These are phyloP conservation scores for Myiothlypis coronata DNA, from an alignment of 2,797 vertebrate genomes.

Conservation along the genomic window DNA sequence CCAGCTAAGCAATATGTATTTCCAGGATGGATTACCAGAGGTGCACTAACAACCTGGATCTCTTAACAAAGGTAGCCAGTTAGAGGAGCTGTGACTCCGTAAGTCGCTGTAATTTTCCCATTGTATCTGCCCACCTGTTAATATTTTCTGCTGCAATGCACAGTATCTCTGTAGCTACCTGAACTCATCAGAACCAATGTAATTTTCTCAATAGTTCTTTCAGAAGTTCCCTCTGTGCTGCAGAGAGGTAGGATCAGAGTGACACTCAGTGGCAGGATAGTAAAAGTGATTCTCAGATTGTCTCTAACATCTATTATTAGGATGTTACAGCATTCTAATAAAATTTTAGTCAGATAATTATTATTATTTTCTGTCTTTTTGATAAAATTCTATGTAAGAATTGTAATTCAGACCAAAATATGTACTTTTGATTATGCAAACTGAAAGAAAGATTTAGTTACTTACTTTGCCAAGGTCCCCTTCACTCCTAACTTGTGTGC, in stretches of 20 bases:
- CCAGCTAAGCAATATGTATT: neutral
- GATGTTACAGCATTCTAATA: neutral
- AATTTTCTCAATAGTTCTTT: neutral
- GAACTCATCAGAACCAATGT: neutral
- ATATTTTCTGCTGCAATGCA: neutral
- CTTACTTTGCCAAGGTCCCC: neutral
- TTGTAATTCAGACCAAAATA: neutral
- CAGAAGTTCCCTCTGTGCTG: neutral
- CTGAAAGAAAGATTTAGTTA: neutral
- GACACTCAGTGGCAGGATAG: constrained; percentile 59
- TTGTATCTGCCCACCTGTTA: neutral
- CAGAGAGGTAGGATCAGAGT: constrained; percentile 38
- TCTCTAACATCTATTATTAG: neutral
- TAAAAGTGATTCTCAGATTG: neutral
- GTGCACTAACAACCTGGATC: neutral
- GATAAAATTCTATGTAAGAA: neutral
- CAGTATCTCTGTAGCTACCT: neutral
- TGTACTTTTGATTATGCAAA: neutral
- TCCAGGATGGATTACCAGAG: neutral
- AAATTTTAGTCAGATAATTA: neutral
- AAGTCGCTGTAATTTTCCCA: neutral
- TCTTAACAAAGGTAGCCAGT: neutral
- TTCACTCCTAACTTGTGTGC: neutral
- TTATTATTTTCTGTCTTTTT: neutral
- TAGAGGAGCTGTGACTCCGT: neutral